phyloP scores from a whole-genome alignment of 2,113 vertebrate genomes.

The Cryptotis parvus region DNA sequence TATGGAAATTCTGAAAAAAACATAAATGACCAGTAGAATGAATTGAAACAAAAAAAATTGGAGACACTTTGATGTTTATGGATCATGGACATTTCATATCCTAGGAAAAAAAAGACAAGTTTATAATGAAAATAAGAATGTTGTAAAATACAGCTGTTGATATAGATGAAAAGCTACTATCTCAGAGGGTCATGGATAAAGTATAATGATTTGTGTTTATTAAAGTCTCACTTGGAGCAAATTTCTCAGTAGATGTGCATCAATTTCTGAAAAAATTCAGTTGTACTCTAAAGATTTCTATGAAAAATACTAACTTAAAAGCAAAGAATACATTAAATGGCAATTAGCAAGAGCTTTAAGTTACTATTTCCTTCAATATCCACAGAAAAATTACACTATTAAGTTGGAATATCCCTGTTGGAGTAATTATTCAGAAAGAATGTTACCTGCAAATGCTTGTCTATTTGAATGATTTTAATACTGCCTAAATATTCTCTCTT shows the following conservation, averaged over 20 bases:
- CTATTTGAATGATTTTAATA: not conserved
- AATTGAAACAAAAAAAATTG: not conserved
- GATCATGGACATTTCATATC: conserved; percentile 44
- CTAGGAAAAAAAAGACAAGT: conserved; percentile 77
- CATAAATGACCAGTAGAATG: conserved; percentile 34
- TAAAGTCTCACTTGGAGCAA: conserved; percentile 30
- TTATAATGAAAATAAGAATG: conserved; percentile 62
- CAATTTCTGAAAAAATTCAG: not conserved
- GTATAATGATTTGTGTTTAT: conserved; percentile 68
- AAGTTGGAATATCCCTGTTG: not conserved
- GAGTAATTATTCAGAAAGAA: not conserved
- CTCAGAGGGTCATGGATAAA: conserved; percentile 1
- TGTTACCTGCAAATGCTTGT: not conserved
- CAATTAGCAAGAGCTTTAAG: not conserved
- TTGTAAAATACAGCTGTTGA: conserved; percentile 67
- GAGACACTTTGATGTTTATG: conserved; percentile 53
- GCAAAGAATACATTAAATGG: not conserved
- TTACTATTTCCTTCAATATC: not conserved
- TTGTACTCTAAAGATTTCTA: not conserved
- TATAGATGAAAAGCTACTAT: conserved; percentile 66
- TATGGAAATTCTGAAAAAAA: not conserved
- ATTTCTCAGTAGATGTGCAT: not conserved
- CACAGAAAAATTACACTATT: not conserved
- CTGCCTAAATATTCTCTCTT: not conserved
- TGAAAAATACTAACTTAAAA: not conserved